Percentiles rank a stretch among this genome's conserved stretches.
Conservation (phyloP, 2,888 invertebrate genomes). For the Omphaloscelis lunosa region DNA sequence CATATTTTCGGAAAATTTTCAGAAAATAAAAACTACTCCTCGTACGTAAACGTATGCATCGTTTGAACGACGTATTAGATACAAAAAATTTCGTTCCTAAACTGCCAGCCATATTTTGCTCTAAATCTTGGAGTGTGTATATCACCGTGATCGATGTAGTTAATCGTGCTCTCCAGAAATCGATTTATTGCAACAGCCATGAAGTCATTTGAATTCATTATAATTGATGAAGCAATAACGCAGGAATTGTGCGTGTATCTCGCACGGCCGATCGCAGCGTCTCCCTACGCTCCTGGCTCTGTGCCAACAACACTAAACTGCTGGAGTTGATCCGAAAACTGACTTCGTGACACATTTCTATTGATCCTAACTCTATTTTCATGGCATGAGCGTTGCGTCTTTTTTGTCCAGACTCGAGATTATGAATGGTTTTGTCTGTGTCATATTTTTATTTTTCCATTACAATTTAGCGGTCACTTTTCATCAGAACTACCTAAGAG, state of each 20-base stretch:
- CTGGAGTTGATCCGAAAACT: conserved; percentile 54
- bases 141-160: too few relatives aligned
- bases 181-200: conserved; percentile 12
- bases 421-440: background rate
- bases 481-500: background rate
- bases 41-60: background rate
- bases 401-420: conserved; percentile 3
- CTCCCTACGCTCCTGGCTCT: conserved; percentile 42
- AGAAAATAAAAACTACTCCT: too few relatives aligned
- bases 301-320: conserved; percentile 53
- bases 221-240: conserved; percentile 51
- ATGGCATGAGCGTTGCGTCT: conserved; percentile 28
- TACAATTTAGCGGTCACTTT: background rate
- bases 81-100: background rate
- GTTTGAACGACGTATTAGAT: background rate
- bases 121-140: background rate
- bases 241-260: conserved; percentile 35
- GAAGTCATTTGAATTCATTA: conserved; percentile 21
- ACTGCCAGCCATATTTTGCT: background rate
- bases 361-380: conserved; percentile 59
- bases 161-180: background rate
- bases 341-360: conserved; percentile 61
- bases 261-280: conserved; percentile 8
- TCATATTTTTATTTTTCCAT: conserved; percentile 5
- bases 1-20: background rate